These are phyloP conservation scores for Charadrius vociferus DNA, from an alignment of 2,113 vertebrate genomes.

Conservation along the genomic window DNA sequence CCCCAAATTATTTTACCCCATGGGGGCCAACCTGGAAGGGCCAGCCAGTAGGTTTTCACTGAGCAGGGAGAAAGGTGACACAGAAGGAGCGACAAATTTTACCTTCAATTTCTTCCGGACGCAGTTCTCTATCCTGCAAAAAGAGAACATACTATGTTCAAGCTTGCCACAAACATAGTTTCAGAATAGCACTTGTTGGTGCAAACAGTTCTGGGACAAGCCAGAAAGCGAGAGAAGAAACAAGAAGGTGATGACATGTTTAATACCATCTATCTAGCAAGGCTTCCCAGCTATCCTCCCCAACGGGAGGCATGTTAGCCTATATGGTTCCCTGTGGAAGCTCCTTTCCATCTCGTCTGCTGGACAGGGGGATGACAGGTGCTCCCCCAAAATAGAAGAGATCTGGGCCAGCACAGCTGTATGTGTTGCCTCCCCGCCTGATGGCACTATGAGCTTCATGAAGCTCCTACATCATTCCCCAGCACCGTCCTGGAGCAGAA, in stretches of 20 bases:
- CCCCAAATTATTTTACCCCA: neutral
- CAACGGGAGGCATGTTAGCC: neutral
- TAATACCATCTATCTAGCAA: constrained; percentile 52
- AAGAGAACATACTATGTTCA: constrained; percentile 53
- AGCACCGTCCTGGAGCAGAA: neutral
- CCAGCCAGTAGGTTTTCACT: neutral
- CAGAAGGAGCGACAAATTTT: constrained; percentile 22
- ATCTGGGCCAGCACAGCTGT: neutral
- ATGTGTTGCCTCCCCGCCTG: neutral
- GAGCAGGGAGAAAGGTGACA: neutral
- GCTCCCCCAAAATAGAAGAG: neutral
- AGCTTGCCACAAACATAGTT: neutral
- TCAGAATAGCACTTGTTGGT: neutral
- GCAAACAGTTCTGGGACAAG: constrained; percentile 8
- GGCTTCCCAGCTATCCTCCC: neutral
- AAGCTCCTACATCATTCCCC: neutral
- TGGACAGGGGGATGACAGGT: neutral
- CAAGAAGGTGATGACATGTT: constrained; percentile 72
- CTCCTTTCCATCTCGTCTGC: neutral
- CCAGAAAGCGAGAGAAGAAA: constrained; percentile 58
- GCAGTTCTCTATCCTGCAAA: constrained; percentile 92
- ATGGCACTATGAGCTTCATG: neutral
- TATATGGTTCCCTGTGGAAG: neutral
- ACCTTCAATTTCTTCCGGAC: constrained; percentile 98
- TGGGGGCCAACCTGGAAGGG: neutral